These are phyloP conservation scores for Troides oblongomaculatus DNA, from an alignment of 2,888 invertebrate species.

Conservation along the genomic window DNA sequence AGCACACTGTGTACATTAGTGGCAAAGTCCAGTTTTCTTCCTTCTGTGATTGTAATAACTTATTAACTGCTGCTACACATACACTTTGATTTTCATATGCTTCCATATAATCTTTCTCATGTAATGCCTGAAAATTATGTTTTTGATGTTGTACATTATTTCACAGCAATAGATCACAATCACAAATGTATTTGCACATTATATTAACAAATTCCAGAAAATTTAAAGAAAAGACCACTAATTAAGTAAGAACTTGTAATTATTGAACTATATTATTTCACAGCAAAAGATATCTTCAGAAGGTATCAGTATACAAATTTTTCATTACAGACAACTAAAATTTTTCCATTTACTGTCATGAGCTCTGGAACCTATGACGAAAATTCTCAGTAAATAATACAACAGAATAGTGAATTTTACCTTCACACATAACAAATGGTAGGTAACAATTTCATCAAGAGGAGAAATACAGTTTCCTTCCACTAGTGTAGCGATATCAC, in stretches of 20 bases:
- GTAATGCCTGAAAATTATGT: conserved; percentile 58
- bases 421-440: conserved; percentile 86
- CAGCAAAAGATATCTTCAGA: no score
- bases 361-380: no score
- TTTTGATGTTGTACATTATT: neutral
- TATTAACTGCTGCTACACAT: conserved; percentile 88
- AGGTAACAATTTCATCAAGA: conserved; percentile 86
- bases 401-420: conserved; percentile 51
- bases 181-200: neutral
- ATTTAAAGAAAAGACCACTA: no score
- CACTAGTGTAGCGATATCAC: conserved; percentile 85
- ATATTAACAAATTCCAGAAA: neutral
- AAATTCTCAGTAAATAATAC: no score
- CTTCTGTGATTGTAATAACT: conserved; percentile 90
- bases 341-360: no score
- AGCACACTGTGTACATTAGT: conserved; percentile 92
- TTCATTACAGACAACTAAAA: no score
- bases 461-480: conserved; percentile 85
- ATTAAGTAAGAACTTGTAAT: no score
- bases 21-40: conserved; percentile 99
- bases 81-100: conserved; percentile 90
- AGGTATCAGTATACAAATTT: no score
- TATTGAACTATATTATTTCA: no score
- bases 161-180: no score
- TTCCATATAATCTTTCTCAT: conserved; percentile 75